phyloP scores from a whole-genome alignment of 2,888 invertebrate genomes.

The Drosophila multiciliata region DNA sequence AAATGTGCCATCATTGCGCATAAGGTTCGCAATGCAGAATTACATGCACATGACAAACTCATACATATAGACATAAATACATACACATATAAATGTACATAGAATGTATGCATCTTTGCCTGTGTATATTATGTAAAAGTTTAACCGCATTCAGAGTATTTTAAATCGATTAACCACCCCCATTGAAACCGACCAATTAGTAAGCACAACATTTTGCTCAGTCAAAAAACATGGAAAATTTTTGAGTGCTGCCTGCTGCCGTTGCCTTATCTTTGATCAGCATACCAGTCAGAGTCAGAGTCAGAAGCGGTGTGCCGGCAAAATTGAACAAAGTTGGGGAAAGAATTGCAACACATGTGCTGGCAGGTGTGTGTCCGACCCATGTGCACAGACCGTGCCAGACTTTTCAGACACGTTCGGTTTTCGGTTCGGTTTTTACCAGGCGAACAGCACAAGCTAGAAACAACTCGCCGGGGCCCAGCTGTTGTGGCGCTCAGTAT shows the following conservation, averaged over 20 bases:
- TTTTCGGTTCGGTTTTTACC: constrained; percentile 76
- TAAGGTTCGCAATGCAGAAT: constrained; percentile 35
- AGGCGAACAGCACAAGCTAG: constrained; percentile 58
- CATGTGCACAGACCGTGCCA: constrained; percentile 70
- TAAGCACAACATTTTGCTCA: constrained; percentile 17
- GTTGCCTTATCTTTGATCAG: constrained; percentile 44
- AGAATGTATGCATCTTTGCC: constrained; percentile 1
- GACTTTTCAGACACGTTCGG: constrained; percentile 78
- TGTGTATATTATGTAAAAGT: constrained; percentile 12
- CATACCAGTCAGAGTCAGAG: constrained; percentile 26
- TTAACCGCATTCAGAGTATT: constrained; percentile 3
- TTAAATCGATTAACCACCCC: constrained; percentile 17
- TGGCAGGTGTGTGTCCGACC: constrained; percentile 65
- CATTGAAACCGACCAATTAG: constrained; percentile 11
- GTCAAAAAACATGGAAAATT: constrained; percentile 29
- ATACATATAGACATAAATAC: neutral
- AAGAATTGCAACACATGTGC: constrained; percentile 68
- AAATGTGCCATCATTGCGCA: constrained; percentile 65
- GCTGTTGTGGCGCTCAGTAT: neutral
- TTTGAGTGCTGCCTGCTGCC: constrained; percentile 8
- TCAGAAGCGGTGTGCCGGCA: constrained; percentile 33
- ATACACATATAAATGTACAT: neutral
- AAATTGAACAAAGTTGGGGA: constrained; percentile 62
- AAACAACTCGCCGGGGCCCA: constrained; percentile 15
- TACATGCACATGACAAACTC: neutral